Evolutionary conservation across 2,888 invertebrate species (phyloP).

Genomic region (Entomobrya multifasciata): DNA sequence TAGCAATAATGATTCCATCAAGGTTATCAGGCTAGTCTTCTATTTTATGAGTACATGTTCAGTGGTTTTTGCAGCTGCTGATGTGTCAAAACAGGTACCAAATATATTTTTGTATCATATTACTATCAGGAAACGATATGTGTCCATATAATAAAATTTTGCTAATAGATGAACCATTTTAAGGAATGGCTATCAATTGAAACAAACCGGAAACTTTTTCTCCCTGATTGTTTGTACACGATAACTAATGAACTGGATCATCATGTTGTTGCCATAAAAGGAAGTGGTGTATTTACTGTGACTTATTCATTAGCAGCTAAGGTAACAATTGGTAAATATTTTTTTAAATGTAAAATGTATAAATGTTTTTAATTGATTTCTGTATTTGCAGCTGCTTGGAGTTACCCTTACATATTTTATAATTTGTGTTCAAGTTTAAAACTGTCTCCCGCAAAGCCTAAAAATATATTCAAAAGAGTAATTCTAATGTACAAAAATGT

Average conservation of each 20-base stretch:
- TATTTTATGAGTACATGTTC: not conserved
- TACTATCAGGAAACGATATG: not conserved
- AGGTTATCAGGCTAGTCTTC: not conserved
- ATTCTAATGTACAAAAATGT: too few species aligned
- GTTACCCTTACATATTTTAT: not conserved
- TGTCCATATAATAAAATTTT: not conserved
- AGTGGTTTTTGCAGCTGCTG: not conserved
- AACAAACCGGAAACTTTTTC: not conserved
- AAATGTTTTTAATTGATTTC: not conserved
- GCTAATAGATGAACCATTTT: not conserved
- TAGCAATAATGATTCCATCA: not conserved
- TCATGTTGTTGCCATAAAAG: conserved; percentile 9
- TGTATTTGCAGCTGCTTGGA: not conserved
- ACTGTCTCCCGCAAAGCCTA: too few species aligned
- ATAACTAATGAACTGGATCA: conserved; percentile 22
- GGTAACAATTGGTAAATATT: not conserved
- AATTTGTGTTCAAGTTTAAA: not conserved
- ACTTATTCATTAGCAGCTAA: conserved; percentile 20
- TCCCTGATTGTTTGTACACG: not conserved
- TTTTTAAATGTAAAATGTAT: not conserved
- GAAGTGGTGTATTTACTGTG: conserved; percentile 22
- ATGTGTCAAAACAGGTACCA: not conserved
- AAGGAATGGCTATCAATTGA: conserved; percentile 18
- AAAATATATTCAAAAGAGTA: too few species aligned
- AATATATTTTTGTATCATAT: not conserved